Conservation (phyloP, 2,888 invertebrate genomes). For the Trachelus troglodyta region DNA sequence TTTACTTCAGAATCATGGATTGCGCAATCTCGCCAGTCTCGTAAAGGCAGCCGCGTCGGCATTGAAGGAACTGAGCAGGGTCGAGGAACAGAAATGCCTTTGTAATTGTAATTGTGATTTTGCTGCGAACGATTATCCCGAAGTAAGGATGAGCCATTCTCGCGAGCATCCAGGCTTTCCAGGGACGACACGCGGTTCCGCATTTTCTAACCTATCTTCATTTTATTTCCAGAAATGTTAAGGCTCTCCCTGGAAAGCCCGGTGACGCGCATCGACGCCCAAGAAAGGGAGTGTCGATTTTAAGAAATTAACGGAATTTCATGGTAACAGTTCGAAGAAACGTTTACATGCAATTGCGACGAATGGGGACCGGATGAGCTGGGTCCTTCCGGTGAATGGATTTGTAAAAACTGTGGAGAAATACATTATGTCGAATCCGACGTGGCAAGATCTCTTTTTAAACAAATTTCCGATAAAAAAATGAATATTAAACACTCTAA, state of each 20-base stretch:
- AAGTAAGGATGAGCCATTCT: background rate
- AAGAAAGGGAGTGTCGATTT: background rate
- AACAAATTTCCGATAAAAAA: background rate
- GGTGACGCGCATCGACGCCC: conserved; percentile 8
- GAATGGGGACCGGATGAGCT: conserved; percentile 24
- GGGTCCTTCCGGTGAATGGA: conserved; percentile 27
- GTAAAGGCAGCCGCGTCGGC: conserved; percentile 27
- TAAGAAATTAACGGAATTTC: background rate
- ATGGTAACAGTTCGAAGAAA: background rate
- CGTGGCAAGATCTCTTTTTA: background rate
- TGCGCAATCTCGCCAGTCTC: conserved; percentile 29
- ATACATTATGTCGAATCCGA: background rate
- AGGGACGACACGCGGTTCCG: conserved; percentile 7
- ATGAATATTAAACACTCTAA: background rate
- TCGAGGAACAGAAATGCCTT: conserved; percentile 13
- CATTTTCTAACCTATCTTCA: conserved; percentile 10
- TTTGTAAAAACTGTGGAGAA: conserved; percentile 28
- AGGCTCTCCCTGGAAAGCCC: conserved; percentile 34
- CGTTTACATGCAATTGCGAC: conserved; percentile 24
- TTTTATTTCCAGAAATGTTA: conserved; percentile 16
- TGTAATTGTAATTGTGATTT: background rate
- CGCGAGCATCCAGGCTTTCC: conserved; percentile 26
- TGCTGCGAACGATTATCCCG: background rate
- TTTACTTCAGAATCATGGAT: conserved; percentile 26
- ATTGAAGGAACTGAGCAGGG: conserved; percentile 25